Evolutionary conservation across 2,888 invertebrate species (phyloP), one percentile per base, ranked within the genome.

Genomic region (Anticlea derivata): DNA sequence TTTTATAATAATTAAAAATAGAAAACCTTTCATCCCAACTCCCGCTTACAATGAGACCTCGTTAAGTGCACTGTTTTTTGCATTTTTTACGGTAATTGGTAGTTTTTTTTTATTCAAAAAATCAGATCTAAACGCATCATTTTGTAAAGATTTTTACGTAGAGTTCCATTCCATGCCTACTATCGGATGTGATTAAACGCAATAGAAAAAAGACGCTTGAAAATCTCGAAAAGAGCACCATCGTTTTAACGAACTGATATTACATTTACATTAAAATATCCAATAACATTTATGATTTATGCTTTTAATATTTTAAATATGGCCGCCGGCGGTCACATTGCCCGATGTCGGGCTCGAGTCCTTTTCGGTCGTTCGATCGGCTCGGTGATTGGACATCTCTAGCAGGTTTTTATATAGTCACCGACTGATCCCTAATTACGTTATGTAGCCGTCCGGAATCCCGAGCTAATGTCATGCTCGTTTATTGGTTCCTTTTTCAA

Each of bases 251-350:
- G 73, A 76, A 71, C 63, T 62, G 44, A 75, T 68, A 75, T 75
- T 73, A 78, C 83, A 73, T 78, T 77, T 73, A 80, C 79, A 84
- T 83, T 81, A 81, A 75, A 81, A 83, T 78, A 81, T 79, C 81
- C 84, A 83, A 86, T 85, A 81, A 73, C 75, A 61, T 64, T 80
- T 83, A 75, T 86, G 87, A 87, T 86, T 86, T 86, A 86, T 86
- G 83, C 68, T 77, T 82, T 80, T 80, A 82, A 86, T 86, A 85
- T 82, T 84, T 79, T 84, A 82, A 86, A 79, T 75, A 87, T 85
- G 83, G 83, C 88, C 81, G 80, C 62, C 72, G 83, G 86, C 87
- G 78, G 73, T 71, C 69, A 71, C 74, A 73, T 69, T 60, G 73
- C 57, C 63, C 64, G 66, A 69, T 70, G 68, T 60, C 61, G 65